Percentiles rank a stretch among this genome's conserved stretches.
Evolutionary conservation across 2,113 vertebrate genomes (phyloP).

Genomic region (Ariopsis seemanni): DNA sequence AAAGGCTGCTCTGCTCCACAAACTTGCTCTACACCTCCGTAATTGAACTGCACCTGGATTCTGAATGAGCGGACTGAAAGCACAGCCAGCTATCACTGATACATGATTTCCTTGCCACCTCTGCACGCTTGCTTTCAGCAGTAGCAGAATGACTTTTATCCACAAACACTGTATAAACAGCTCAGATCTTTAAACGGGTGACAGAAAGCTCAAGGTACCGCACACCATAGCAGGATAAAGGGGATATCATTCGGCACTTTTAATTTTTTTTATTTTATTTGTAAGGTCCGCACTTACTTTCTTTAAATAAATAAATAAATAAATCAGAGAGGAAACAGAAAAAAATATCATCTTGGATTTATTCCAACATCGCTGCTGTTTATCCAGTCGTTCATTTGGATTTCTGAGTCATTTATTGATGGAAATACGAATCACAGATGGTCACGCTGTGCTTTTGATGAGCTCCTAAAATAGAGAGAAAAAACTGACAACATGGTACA

Average conservation of each 20-base stretch:
- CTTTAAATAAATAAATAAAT: too few relatives aligned
- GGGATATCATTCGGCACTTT: too few relatives aligned
- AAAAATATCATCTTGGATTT: neutral
- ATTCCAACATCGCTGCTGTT: neutral
- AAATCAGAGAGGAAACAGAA: neutral
- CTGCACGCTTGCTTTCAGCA: slow-evolving; percentile 16
- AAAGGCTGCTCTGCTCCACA: neutral
- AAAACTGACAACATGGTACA: neutral
- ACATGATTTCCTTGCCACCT: slow-evolving; percentile 26
- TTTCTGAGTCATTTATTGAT: neutral
- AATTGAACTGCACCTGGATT: neutral
- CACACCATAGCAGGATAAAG: neutral
- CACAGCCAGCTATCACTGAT: neutral
- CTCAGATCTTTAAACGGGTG: slow-evolving; percentile 1
- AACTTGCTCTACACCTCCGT: neutral
- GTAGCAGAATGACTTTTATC: neutral
- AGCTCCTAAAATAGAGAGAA: neutral
- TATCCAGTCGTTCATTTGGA: neutral
- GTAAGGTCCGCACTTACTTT: too few relatives aligned
- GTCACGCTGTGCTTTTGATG: neutral
- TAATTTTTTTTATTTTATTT: neutral
- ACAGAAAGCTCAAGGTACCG: neutral
- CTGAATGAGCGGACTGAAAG: neutral
- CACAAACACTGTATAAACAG: slow-evolving; percentile 6
- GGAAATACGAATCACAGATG: neutral